These are phyloP conservation scores for Periphyllus acericola DNA, from an alignment of 2,888 invertebrate species.

Conservation along the genomic window DNA sequence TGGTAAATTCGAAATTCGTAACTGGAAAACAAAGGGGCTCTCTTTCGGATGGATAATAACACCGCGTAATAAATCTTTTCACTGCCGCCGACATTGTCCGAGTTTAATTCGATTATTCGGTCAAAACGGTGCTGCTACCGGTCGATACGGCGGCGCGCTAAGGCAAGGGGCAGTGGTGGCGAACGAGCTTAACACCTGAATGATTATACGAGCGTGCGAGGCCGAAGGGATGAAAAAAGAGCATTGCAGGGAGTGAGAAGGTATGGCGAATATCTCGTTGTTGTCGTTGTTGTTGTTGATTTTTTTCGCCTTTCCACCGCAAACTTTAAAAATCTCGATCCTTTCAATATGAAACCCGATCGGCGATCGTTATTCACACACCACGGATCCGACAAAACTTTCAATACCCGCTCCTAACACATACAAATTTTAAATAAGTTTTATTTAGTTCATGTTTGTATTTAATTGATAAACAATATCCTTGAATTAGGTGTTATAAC, in stretches of 20 bases:
- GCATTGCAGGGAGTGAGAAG: background rate
- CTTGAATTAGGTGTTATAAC: no score
- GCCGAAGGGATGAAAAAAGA: background rate
- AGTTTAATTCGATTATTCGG: constrained; percentile 50
- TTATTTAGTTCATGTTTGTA: no score
- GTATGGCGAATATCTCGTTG: constrained; percentile 4
- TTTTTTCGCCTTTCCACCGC: no score
- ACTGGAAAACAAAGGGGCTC: constrained; percentile 33
- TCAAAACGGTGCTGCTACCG: background rate
- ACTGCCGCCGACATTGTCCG: constrained; percentile 40
- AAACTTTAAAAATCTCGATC: no score
- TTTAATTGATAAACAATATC: no score
- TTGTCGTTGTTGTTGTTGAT: background rate
- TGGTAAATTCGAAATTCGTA: background rate
- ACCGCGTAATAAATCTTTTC: constrained; percentile 54
- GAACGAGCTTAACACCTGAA: constrained; percentile 38
- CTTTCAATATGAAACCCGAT: no score
- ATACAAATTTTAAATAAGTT: no score
- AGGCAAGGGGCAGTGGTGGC: background rate
- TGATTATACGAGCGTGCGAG: background rate
- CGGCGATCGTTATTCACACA: no score
- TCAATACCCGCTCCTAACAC: no score
- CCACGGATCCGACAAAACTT: no score
- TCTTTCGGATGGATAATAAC: constrained; percentile 38
- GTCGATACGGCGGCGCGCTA: background rate